A percentile compares a stretch with the other conserved stretches of the same genome.
Conservation (phyloP, 2,797 vertebrate genomes). For the Lindbergichthys nudifrons region DNA sequence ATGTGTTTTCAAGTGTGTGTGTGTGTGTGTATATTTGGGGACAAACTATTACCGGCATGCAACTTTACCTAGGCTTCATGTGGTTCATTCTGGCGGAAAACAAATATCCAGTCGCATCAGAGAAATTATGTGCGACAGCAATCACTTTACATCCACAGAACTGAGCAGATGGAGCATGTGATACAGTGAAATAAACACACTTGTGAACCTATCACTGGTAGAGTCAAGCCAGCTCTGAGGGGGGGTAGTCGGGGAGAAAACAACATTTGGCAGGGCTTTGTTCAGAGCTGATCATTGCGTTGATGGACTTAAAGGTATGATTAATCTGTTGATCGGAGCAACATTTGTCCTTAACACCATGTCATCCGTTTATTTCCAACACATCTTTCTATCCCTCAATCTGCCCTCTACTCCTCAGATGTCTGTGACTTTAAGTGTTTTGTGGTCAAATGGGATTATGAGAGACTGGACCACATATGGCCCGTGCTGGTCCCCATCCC, state of each 20-base stretch:
- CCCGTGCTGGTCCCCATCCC: slow-evolving; percentile 57
- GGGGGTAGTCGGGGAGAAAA: slow-evolving; percentile 42
- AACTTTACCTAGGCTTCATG: slow-evolving; percentile 63
- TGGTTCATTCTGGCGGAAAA: slow-evolving; percentile 47
- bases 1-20: slow-evolving; percentile 25
- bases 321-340: slow-evolving; percentile 64
- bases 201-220: slow-evolving; percentile 43
- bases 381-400: slow-evolving; percentile 43
- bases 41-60: slow-evolving; percentile 42
- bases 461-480: slow-evolving; percentile 71
- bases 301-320: slow-evolving; percentile 71
- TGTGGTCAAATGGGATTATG: slow-evolving; percentile 78
- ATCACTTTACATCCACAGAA: slow-evolving; percentile 81
- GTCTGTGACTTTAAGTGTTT: slow-evolving; percentile 54
- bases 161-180: slow-evolving; percentile 77
- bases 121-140: slow-evolving; percentile 79
- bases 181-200: slow-evolving; percentile 66
- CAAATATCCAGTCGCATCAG: slow-evolving; percentile 69
- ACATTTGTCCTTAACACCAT: slow-evolving; percentile 52
- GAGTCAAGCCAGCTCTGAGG: slow-evolving; percentile 33
- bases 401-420: slow-evolving; percentile 38
- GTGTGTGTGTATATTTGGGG: slow-evolving; percentile 21
- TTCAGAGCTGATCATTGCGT: slow-evolving; percentile 23
- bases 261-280: slow-evolving; percentile 70
- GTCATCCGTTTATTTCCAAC: slow-evolving; percentile 69